phyloP scores from a whole-genome alignment of 2,797 vertebrate genomes.

The Ibycter americanus region DNA sequence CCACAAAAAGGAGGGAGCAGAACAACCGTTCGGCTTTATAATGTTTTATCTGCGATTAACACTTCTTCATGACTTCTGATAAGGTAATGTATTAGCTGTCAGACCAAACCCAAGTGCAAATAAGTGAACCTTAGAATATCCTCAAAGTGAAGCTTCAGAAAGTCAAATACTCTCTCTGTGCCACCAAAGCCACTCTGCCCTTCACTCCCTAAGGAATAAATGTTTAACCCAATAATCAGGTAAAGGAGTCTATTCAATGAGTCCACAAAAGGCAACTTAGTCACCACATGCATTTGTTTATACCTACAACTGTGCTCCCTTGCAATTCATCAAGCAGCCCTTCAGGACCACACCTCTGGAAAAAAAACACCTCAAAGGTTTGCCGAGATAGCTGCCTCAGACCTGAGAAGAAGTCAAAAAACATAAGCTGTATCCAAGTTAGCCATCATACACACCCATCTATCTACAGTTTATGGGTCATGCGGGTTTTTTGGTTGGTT shows the following conservation, averaged over 20 bases:
- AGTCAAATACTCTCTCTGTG: background rate
- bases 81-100: background rate
- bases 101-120: background rate
- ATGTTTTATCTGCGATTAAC: background rate
- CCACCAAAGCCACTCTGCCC: background rate
- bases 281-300: background rate
- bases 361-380: background rate
- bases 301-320: background rate
- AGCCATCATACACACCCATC: rapidly evolving
- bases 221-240: background rate
- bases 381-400: background rate
- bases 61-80: background rate
- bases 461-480: background rate
- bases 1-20: background rate
- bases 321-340: background rate
- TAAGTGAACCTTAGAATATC: background rate
- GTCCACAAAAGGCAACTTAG: background rate
- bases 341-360: background rate
- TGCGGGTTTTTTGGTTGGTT: rapidly evolving
- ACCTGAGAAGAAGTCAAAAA: background rate
- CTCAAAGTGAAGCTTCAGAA: background rate
- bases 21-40: background rate
- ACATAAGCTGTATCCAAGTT: too few relatives aligned
- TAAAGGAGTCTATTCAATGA: background rate
- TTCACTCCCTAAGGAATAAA: background rate